These are phyloP conservation scores for Calycopis cecrops DNA, from an alignment of 1,140 invertebrate species.

Conservation along the genomic window DNA sequence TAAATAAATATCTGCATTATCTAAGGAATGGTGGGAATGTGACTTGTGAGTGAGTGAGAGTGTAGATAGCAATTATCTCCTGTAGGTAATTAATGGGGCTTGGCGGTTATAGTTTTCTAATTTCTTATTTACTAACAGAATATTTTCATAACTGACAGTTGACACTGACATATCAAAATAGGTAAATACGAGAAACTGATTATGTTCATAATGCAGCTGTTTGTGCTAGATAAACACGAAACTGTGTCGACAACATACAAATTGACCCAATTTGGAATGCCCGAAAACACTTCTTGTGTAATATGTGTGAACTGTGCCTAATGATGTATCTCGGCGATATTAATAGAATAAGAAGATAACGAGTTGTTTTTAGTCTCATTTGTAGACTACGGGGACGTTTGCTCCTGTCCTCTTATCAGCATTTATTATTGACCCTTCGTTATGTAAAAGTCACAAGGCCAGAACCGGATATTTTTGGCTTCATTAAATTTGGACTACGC, in stretches of 20 bases:
- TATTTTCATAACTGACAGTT: no score
- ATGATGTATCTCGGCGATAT: constrained; percentile 45
- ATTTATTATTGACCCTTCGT: constrained; percentile 44
- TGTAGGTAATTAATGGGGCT: no score
- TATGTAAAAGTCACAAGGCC: constrained; percentile 40
- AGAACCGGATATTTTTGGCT: constrained; percentile 15
- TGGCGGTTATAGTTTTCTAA: no score
- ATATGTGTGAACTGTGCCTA: constrained; percentile 26
- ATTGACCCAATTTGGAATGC: constrained; percentile 4
- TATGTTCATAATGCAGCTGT: not conserved
- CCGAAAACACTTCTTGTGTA: constrained; percentile 10
- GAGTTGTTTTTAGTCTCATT: constrained; percentile 58
- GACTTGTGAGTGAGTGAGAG: no score
- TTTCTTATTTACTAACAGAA: no score
- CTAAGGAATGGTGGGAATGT: no score
- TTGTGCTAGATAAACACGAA: not conserved
- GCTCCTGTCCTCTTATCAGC: constrained; percentile 29
- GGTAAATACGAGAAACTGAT: no score
- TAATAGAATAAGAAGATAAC: constrained; percentile 60
- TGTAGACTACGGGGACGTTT: constrained; percentile 46
- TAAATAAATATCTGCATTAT: no score
- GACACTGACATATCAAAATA: no score
- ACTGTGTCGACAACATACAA: not conserved
- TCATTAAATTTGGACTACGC: not conserved
- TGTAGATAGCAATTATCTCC: no score